phyloP scores from a whole-genome alignment of 2,888 invertebrate species.

The Chironomus tentans region DNA sequence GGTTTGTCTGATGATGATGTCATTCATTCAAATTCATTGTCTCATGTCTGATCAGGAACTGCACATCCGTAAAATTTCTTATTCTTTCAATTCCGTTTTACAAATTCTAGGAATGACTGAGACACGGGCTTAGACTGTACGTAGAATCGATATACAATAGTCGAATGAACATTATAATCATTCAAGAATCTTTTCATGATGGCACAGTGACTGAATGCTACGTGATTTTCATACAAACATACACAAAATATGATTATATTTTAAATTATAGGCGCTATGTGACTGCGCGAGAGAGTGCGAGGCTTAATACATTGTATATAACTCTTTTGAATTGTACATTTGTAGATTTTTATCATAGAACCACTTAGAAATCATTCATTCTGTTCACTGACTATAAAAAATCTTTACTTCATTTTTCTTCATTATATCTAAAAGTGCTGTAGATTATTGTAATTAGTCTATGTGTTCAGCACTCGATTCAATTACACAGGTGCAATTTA shows the following conservation, averaged over 20 bases:
- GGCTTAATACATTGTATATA: too few species aligned
- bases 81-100: not conserved
- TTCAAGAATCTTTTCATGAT: not conserved
- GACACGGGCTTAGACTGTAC: not conserved
- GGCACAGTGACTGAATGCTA: slow-evolving; percentile 6
- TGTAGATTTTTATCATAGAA: not conserved
- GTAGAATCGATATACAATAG: not conserved
- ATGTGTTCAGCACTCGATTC: not conserved
- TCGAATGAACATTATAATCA: not conserved
- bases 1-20: slow-evolving; percentile 1
- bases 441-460: too few species aligned
- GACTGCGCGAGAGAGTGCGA: not conserved
- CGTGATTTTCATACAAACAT: slow-evolving; percentile 15
- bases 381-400: slow-evolving; percentile 12
- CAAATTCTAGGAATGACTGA: not conserved
- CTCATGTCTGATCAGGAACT: not conserved
- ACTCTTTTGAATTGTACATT: too few species aligned
- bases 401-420: not conserved
- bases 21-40: not conserved
- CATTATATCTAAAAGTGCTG: too few species aligned
- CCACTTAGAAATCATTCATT: not conserved
- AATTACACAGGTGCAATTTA: slow-evolving; percentile 11
- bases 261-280: slow-evolving; percentile 5
- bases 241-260: not conserved
- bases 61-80: not conserved